A percentile compares a stretch with the other conserved stretches of the same genome.
These are phyloP conservation scores for Mesochorus sp. DNA, from an alignment of 2,888 invertebrate genomes.

Conservation along the genomic window DNA sequence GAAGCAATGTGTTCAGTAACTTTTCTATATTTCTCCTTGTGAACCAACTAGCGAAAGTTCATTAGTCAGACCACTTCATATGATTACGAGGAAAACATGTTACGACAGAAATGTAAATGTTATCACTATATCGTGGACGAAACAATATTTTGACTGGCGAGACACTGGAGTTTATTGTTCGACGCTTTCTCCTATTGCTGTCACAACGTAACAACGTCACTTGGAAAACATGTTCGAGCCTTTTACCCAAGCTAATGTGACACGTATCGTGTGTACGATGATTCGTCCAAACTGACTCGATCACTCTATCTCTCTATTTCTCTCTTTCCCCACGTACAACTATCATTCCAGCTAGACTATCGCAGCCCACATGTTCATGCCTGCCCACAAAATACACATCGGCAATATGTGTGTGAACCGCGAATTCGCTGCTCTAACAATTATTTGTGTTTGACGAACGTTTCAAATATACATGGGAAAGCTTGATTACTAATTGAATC, in stretches of 20 bases:
- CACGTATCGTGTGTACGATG: background rate
- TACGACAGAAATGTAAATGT: background rate
- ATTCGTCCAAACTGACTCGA: background rate
- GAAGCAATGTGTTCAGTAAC: no score
- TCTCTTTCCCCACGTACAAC: background rate
- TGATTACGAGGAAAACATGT: background rate
- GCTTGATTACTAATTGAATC: slow-evolving; percentile 78
- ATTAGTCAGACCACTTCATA: background rate
- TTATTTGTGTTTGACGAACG: slow-evolving; percentile 75
- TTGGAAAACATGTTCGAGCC: no score
- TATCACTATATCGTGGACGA: background rate
- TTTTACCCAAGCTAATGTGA: background rate
- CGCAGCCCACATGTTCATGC: slow-evolving; percentile 47
- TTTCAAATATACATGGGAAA: slow-evolving; percentile 56
- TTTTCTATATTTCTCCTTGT: background rate
- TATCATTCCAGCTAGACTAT: background rate
- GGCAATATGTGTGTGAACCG: slow-evolving; percentile 34
- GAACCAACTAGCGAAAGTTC: background rate
- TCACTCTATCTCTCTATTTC: background rate
- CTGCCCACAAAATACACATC: slow-evolving; percentile 39
- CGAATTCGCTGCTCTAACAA: slow-evolving; percentile 63
- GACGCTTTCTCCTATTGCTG: no score
- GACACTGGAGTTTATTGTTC: background rate
- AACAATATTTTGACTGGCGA: slow-evolving; percentile 1
- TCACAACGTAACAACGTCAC: no score